phyloP scores from a whole-genome alignment of 2,113 vertebrate species.

The Rattus norvegicus region DNA sequence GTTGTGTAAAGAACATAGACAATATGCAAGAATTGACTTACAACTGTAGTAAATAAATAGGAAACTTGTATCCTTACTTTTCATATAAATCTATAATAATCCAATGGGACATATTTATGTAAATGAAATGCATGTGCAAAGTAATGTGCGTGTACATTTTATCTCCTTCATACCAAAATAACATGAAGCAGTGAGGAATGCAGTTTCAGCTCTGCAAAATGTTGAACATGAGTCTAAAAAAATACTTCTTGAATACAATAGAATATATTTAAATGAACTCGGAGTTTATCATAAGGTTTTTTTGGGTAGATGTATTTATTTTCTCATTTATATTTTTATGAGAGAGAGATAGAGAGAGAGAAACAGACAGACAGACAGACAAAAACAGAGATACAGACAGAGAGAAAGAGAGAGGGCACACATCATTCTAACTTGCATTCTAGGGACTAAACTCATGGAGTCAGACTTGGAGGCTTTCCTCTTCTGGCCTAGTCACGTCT shows the following conservation, averaged over 20 bases:
- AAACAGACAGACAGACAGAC: too few relatives aligned
- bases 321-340: neutral
- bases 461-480: neutral
- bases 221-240: neutral
- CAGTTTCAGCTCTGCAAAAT: neutral
- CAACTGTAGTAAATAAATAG: neutral
- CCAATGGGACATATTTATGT: neutral
- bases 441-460: neutral
- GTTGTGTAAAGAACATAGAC: neutral
- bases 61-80: neutral
- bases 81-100: neutral
- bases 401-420: neutral
- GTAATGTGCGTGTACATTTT: neutral
- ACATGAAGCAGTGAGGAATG: neutral
- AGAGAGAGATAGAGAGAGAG: too few relatives aligned
- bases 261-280: neutral
- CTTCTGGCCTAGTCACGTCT: rapidly evolving
- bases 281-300: neutral
- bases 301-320: neutral
- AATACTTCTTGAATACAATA: neutral
- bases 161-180: neutral
- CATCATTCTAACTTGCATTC: neutral
- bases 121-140: neutral
- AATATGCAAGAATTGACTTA: neutral
- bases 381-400: neutral